These are phyloP conservation scores for Meriones unguiculatus DNA, from an alignment of 2,113 vertebrate genomes.

Conservation along the genomic window DNA sequence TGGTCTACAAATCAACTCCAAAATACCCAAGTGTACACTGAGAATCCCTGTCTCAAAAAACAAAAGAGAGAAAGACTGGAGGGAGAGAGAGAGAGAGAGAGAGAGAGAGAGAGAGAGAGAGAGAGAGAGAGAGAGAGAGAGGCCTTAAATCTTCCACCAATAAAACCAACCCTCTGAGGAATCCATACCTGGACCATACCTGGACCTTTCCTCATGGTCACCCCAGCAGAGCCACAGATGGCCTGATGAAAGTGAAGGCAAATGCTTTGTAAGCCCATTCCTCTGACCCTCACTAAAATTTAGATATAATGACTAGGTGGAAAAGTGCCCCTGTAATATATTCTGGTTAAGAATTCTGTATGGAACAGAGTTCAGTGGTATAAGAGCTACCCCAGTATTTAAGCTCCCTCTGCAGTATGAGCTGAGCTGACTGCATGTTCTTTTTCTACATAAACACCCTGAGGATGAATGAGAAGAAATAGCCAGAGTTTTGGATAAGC, in stretches of 20 bases:
- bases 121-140: background rate
- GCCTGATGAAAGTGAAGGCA: background rate
- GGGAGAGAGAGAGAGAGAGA: too few species aligned
- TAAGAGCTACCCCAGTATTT: background rate
- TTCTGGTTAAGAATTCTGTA: background rate
- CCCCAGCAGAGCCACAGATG: background rate
- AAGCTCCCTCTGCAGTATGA: background rate
- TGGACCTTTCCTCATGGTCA: background rate
- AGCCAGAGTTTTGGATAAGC: background rate
- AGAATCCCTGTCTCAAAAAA: too few species aligned
- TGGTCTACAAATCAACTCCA: background rate
- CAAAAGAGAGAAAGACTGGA: too few species aligned
- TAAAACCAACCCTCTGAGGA: background rate
- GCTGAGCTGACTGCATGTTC: background rate
- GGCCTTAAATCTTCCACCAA: background rate
- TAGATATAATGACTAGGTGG: background rate
- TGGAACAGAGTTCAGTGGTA: background rate
- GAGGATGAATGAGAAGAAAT: slow-evolving; percentile 13
- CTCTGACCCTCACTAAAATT: background rate
- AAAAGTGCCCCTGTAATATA: too few species aligned
- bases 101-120: background rate
- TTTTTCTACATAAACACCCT: background rate
- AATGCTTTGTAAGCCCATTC: background rate
- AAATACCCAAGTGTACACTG: background rate
- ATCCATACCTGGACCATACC: background rate